These are phyloP conservation scores for Eolophus roseicapilla DNA, from an alignment of 2,113 vertebrate genomes.

Conservation along the genomic window DNA sequence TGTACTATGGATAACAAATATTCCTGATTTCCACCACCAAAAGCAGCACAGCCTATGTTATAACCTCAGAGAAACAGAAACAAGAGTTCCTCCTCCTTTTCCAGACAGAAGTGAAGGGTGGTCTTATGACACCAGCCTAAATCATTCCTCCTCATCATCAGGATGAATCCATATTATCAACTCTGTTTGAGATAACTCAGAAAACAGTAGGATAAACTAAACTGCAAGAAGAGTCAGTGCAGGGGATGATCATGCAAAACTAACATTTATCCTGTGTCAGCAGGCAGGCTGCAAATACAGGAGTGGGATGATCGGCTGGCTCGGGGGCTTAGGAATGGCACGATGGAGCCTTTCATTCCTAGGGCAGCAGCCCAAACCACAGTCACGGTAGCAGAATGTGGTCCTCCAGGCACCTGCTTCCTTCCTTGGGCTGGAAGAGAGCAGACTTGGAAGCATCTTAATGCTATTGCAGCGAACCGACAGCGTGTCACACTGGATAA, in stretches of 20 bases:
- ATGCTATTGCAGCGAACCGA: background rate
- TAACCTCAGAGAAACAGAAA: background rate
- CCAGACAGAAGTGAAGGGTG: background rate
- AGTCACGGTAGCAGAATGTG: background rate
- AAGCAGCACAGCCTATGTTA: background rate
- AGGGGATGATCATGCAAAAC: background rate
- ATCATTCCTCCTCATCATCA: background rate
- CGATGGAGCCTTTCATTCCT: background rate
- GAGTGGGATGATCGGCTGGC: background rate
- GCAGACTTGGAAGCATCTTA: background rate
- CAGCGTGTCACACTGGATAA: accelerated
- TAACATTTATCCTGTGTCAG: background rate
- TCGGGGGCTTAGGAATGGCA: background rate
- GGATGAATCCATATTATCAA: background rate
- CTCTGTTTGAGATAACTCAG: background rate
- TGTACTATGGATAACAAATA: background rate
- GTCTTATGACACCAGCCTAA: background rate
- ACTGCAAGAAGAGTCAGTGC: background rate
- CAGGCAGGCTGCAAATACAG: background rate
- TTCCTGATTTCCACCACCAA: background rate
- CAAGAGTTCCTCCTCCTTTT: background rate
- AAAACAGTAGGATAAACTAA: background rate
- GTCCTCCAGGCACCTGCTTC: background rate
- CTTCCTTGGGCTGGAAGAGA: background rate
- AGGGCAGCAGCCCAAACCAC: background rate